phyloP scores from a whole-genome alignment of 2,888 invertebrate genomes.

The Tribolium freemani region DNA sequence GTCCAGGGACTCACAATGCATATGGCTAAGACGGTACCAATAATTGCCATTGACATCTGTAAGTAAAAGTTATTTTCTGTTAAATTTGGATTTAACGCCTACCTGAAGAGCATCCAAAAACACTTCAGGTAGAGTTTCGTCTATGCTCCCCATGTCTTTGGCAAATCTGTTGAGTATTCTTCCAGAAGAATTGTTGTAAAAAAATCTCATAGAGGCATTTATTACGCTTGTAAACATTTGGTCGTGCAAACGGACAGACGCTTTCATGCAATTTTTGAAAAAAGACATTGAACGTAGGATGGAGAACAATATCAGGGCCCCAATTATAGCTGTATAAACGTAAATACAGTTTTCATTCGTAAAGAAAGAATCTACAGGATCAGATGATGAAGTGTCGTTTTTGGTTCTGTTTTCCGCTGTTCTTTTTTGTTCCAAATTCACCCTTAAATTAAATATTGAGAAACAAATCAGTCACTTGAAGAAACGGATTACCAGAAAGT shows the following conservation, averaged over 20 bases:
- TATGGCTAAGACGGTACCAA: conserved; percentile 27
- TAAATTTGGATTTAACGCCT: background rate
- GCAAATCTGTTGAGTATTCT: conserved; percentile 77
- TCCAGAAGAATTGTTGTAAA: conserved; percentile 76
- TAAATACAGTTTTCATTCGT: conserved; percentile 62
- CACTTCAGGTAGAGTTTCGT: conserved; percentile 66
- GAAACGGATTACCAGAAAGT: conserved; percentile 17
- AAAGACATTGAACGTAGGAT: conserved; percentile 67
- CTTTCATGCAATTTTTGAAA: conserved; percentile 69
- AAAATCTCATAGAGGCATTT: conserved; percentile 75
- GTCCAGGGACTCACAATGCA: conserved; percentile 40
- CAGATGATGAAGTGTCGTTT: background rate
- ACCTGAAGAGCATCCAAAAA: background rate
- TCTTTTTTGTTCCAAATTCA: conserved; percentile 55
- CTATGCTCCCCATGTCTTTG: conserved; percentile 75
- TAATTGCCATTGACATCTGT: background rate
- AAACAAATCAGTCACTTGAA: background rate
- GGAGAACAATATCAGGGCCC: conserved; percentile 54
- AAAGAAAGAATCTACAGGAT: conserved; percentile 30
- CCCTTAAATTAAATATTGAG: conserved; percentile 46
- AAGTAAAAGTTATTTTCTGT: background rate
- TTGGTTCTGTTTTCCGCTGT: conserved; percentile 9
- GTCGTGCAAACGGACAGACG: conserved; percentile 71
- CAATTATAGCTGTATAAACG: conserved; percentile 52
- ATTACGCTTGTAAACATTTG: conserved; percentile 69